Evolutionary conservation across 2,888 invertebrate species (phyloP).

Genomic region (Anodontia alba): DNA sequence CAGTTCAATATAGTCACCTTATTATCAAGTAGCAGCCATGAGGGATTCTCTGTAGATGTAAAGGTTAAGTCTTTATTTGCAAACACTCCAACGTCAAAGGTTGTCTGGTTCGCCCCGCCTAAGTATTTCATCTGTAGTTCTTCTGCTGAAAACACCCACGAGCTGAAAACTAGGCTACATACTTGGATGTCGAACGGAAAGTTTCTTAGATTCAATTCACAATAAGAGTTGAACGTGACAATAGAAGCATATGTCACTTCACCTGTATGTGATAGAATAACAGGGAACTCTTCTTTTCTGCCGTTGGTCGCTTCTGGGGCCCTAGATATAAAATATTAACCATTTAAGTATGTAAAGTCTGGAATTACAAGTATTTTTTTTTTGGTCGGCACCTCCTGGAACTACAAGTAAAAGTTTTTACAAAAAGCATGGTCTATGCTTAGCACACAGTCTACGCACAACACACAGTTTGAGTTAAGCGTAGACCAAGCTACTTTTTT

Average conservation of each 20-base stretch:
- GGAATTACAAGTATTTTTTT: too few species aligned
- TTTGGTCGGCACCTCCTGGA: too few species aligned
- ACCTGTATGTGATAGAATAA: neutral
- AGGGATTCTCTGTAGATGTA: neutral
- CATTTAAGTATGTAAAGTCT: too few species aligned
- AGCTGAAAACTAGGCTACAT: neutral
- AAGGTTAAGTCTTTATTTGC: neutral
- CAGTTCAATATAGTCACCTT: neutral
- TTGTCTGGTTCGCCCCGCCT: neutral
- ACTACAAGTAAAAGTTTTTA: too few species aligned
- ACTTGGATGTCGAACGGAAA: neutral
- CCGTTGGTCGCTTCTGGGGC: neutral
- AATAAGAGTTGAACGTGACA: conserved; percentile 3
- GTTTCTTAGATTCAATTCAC: conserved; percentile 3
- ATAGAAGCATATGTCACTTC: neutral
- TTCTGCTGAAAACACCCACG: neutral
- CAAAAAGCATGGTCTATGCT: too few species aligned
- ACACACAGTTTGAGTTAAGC: too few species aligned
- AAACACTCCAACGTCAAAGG: neutral
- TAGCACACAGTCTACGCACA: too few species aligned
- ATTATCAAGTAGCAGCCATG: neutral
- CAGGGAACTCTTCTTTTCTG: neutral
- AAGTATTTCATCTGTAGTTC: neutral
- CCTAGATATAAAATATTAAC: too few species aligned
- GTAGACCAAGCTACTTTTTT: too few species aligned